phyloP scores from a whole-genome alignment of 2,797 vertebrate species.

The Myotis planiceps region DNA sequence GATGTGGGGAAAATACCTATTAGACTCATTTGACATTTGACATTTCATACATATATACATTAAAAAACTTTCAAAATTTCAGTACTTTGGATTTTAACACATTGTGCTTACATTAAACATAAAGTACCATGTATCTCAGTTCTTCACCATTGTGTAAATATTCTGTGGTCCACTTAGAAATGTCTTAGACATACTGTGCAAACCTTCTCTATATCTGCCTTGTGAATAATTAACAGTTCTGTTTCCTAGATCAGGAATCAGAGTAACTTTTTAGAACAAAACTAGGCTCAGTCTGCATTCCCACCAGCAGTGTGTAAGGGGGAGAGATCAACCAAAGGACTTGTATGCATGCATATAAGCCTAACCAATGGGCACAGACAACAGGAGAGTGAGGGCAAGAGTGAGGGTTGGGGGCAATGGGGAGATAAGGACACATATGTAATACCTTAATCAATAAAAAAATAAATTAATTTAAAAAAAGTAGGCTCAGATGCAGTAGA shows the following conservation, averaged over 20 bases:
- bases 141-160: background rate
- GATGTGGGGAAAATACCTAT: background rate
- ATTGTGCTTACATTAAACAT: conserved; percentile 19
- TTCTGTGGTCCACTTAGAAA: background rate
- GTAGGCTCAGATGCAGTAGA: conserved; percentile 5
- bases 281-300: background rate
- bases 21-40: background rate
- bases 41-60: background rate
- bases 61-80: background rate
- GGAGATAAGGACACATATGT: too few species aligned
- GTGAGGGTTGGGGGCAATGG: too few species aligned
- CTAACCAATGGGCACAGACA: too few species aligned
- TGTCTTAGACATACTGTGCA: background rate
- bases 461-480: background rate
- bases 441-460: too few species aligned
- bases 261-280: conserved; percentile 47
- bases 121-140: background rate
- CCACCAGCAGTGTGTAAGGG: too few species aligned
- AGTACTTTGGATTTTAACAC: background rate
- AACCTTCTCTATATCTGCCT: background rate
- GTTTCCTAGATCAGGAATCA: conserved; percentile 6
- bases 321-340: too few species aligned
- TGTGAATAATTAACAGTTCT: conserved; percentile 53
- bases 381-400: too few species aligned
- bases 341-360: too few species aligned